Base-by-base conservation (phyloP, 2,888 invertebrate species). In the Ornithoptera priamus region DNA sequence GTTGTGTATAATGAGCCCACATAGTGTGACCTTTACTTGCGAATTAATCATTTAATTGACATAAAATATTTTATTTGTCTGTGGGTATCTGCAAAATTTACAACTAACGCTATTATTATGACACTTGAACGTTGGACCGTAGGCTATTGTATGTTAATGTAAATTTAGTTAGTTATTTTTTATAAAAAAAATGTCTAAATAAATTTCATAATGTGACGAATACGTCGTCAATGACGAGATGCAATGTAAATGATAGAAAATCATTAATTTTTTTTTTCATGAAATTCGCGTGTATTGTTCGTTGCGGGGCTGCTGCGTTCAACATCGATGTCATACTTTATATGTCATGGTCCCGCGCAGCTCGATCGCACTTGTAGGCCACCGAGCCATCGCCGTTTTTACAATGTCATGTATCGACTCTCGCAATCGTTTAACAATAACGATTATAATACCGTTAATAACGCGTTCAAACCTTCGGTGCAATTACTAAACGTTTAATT, bases 311-410 rank as follows among this genome's bases (percentile, higher is more conserved):
- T 30, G 30, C 66, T 42, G 62, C 62, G 65, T 65, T 74, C 69
- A 72, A 73, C 74, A 76, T 77, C 86, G 87, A 83, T 86, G 88
- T 87, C 88, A 85, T 82, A 85, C 81, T 88, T 90, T 87, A 88
- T 91, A 87, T 92, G 91, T 92, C 91, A 91, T 74, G 91, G 91
- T 78, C 89, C 75, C 81, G 83, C 81, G 84, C 79, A 85, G 89
- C 89, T 89, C 88, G 88, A 89, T 87, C 87, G 92, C 89, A 86
- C 89, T 91, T 90, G 90, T 91, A 91, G 92, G 91, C 89, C 91
- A 83, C 81, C 70, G 73, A 84, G 81, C 81, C 86, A 89, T 88
- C 88, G 83, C 80, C 74, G 85, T 84, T 87, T 88, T 85, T 87
- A 90, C 92, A 92, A 90, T 91, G 92, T 92, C 90, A 91, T 91